phyloP scores from a whole-genome alignment of 1,140 invertebrate species.

The Drosophila mayri region DNA sequence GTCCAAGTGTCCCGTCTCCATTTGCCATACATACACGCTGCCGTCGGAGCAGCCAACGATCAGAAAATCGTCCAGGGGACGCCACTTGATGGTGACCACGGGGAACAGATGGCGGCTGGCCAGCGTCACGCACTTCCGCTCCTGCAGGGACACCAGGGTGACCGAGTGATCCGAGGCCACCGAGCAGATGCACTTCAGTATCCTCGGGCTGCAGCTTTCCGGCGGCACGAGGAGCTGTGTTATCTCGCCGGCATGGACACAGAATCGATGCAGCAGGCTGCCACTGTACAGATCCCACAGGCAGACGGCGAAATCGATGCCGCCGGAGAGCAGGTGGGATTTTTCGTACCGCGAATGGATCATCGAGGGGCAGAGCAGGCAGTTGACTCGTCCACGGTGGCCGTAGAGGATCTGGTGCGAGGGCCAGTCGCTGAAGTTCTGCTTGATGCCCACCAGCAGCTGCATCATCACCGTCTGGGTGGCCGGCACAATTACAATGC shows the following conservation, averaged over 20 bases:
- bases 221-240: slow-evolving; percentile 96
- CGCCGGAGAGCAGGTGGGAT: slow-evolving; percentile 96
- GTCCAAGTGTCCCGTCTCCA: slow-evolving; percentile 99
- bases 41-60: slow-evolving; percentile 99
- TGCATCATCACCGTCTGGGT: slow-evolving; percentile 98
- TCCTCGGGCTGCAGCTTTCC: slow-evolving; percentile 94
- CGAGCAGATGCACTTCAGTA: slow-evolving; percentile 97
- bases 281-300: slow-evolving; percentile 98
- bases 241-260: slow-evolving; percentile 97
- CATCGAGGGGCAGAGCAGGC: slow-evolving; percentile 97
- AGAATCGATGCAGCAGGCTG: slow-evolving; percentile 96
- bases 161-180: slow-evolving; percentile 99
- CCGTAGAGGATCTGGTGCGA: slow-evolving; percentile 95
- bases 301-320: slow-evolving; percentile 98
- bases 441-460: slow-evolving; percentile 95
- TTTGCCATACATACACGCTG: slow-evolving; percentile 99
- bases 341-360: slow-evolving; percentile 97
- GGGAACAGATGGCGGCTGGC: slow-evolving; percentile 98
- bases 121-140: slow-evolving; percentile 97
- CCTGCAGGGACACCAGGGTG: slow-evolving; percentile 95
- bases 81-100: slow-evolving; percentile 98
- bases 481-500: slow-evolving; percentile 98
- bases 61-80: slow-evolving; percentile 99
- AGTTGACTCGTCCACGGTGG: slow-evolving; percentile 97
- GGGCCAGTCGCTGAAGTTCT: slow-evolving; percentile 95